These are phyloP conservation scores for Propithecus coquereli DNA, from an alignment of 2,113 vertebrate species.

Conservation along the genomic window DNA sequence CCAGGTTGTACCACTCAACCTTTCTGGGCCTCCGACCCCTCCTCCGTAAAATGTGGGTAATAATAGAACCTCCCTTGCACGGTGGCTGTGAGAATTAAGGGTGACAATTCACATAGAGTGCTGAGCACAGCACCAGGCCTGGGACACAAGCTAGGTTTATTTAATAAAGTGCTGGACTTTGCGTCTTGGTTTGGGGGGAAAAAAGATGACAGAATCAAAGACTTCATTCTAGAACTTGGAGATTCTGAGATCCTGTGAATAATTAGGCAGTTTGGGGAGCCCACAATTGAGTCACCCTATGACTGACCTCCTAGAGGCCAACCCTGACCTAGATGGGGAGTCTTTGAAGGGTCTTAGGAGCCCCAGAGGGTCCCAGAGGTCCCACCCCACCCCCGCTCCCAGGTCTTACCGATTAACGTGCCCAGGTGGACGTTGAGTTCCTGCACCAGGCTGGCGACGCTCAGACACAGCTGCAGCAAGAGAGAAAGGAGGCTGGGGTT, in stretches of 20 bases:
- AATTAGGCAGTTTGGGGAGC: background rate
- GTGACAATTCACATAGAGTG: too few relatives aligned
- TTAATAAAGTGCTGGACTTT: too few relatives aligned
- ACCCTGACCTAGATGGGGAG: background rate
- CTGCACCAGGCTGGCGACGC: slow-evolving; percentile 62
- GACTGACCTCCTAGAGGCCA: background rate
- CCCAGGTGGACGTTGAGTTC: slow-evolving; percentile 71
- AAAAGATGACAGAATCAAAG: background rate
- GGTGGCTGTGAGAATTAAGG: too few relatives aligned
- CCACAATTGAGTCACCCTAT: background rate
- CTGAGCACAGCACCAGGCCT: too few relatives aligned
- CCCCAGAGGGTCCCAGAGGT: background rate
- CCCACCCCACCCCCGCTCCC: background rate
- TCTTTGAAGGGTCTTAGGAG: background rate
- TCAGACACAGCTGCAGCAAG: slow-evolving; percentile 67
- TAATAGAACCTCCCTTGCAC: too few relatives aligned
- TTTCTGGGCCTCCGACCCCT: too few relatives aligned
- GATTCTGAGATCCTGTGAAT: background rate
- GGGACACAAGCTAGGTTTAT: too few relatives aligned
- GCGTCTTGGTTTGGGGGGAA: too few relatives aligned
- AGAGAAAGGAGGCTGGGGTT: background rate
- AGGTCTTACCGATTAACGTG: slow-evolving; percentile 73
- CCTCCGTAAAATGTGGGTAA: too few relatives aligned
- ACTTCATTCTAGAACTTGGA: background rate
- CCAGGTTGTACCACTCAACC: too few relatives aligned